Percentiles rank a stretch among this genome's conserved stretches.
Conservation (phyloP, 2,113 vertebrate genomes). For the Neogale vison region DNA sequence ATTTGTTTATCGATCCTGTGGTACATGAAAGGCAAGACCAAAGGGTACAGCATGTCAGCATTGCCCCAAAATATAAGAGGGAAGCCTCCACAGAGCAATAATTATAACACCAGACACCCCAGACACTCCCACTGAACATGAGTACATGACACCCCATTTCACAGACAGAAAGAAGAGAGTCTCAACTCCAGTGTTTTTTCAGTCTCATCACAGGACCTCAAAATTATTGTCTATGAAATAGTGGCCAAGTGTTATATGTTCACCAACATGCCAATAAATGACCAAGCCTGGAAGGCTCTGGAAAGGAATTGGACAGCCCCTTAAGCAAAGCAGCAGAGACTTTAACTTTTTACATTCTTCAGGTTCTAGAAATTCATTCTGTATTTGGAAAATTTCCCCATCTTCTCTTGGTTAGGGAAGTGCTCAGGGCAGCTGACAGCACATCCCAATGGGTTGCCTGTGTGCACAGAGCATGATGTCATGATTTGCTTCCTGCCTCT, state of each 20-base stretch:
- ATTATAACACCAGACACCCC: neutral
- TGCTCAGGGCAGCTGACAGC: neutral
- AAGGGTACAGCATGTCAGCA: conserved; percentile 68
- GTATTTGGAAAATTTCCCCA: neutral
- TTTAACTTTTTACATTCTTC: neutral
- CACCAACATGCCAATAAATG: neutral
- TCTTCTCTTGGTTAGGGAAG: neutral
- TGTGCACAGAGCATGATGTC: neutral
- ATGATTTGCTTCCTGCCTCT: neutral
- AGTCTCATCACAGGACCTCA: neutral
- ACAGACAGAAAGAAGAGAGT: neutral
- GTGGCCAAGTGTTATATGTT: neutral
- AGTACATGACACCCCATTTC: neutral
- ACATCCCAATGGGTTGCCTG: neutral
- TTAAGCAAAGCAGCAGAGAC: neutral
- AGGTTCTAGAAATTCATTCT: neutral
- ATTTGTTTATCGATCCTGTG: conserved; percentile 96
- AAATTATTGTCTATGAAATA: neutral
- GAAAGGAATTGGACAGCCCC: neutral
- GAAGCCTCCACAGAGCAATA: neutral
- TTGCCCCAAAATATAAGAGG: neutral
- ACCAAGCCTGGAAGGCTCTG: neutral
- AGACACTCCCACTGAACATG: neutral
- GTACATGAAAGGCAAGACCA: conserved; percentile 79
- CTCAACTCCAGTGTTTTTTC: neutral